Evolutionary conservation across 2,113 vertebrate species (phyloP), one percentile per base, ranked within the genome.

Genomic region (Apaloderma vittatum): DNA sequence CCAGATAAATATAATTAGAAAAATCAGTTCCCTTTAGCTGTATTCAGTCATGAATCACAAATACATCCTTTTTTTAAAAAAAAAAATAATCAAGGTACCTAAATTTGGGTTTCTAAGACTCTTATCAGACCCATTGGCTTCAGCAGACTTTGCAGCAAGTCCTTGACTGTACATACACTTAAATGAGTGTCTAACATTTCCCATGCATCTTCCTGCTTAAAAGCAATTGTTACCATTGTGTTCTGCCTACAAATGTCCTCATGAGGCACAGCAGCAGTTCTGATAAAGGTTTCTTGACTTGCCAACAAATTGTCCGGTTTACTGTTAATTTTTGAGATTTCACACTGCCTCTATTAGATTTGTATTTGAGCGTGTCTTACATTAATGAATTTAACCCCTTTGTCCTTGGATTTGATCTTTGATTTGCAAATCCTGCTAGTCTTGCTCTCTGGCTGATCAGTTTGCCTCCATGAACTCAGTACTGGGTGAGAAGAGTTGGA

Each of bases 1-100:
- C 15, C 54, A 68, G 72, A 91, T 92, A 92, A 93, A 93, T 79
- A 49, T 45, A 78, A 92, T 90, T 84, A 86, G 83, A 65, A 67
- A 92, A 95, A 72, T 16, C 19, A 9, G 0, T 81, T 86, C 30
- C 49, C 54, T 52, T 92, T 71, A 86, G 61, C 55, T 52, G 24
- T 74, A 26, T 75, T 81, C 27, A 72, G 45, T 87, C 45, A 54
- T 9, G 20, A 37, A 80, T 94, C 68, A 75, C 27, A 84, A 78
- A 63, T 71, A 27, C 22, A 20, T 62, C 11, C 3, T 29, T 13
- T 84, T 54, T 3, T 19, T 36, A n/a, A n/a, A n/a, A n/a, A n/a
- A n/a, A n/a, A n/a, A n/a, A n/a, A n/a, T 9, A 19, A 65, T 20
- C 13, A 40, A 36, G 13, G 11, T 87, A n/a, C 34, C 11, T 82